Base-by-base conservation (phyloP, 2,113 vertebrate genomes). In the Zingel zingel region DNA sequence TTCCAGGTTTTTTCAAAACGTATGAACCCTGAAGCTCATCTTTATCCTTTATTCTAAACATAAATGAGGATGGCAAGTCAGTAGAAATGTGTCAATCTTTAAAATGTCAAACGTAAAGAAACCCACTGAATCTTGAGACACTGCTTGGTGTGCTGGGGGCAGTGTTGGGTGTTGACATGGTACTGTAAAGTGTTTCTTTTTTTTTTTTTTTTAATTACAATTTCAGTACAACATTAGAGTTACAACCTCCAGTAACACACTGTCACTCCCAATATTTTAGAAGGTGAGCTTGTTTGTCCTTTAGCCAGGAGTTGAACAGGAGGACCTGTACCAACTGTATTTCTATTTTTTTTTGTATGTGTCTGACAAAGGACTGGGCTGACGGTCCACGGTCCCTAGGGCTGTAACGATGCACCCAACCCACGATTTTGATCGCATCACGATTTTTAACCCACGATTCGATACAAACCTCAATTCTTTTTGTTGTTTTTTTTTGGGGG, bases 71-170 rank as follows among this genome's bases (percentile, higher is more conserved):
- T 8, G 21, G 19, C 8, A 18, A 23, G 1, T 45, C n/a, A 63
- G n/a, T 1, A 16, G 33, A 9, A 72, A 66, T 53, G 1, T 79
- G 45, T 25, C 2, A 58, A 79, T 39, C 14, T 57, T 50, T n/a
- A n/a, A n/a, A 77, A 76, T 43, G 67, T 1, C 10, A 39, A 71
- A 83, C 8, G 2, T 23, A 19, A 48, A 58, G 16, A 76, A 65
- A 33, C 6, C 54, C 15, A 71, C 39, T 56, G 54, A 77, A 21
- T 48, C 39, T 53, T 8, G 3, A n/a, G 36, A 51, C 33, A 43
- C 2, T 15, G 62, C 47, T 69, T 21, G 4, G 19, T 19, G 21
- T 56, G 43, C 21, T 45, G 43, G 23, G 14, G 30, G 18, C 47
- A 21, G 19, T 5, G 21, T 27, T 47, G 25, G 33, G 21, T 19